Base-by-base conservation (phyloP, 2,888 invertebrate species). In the Sinopyrophorus schimmeli region DNA sequence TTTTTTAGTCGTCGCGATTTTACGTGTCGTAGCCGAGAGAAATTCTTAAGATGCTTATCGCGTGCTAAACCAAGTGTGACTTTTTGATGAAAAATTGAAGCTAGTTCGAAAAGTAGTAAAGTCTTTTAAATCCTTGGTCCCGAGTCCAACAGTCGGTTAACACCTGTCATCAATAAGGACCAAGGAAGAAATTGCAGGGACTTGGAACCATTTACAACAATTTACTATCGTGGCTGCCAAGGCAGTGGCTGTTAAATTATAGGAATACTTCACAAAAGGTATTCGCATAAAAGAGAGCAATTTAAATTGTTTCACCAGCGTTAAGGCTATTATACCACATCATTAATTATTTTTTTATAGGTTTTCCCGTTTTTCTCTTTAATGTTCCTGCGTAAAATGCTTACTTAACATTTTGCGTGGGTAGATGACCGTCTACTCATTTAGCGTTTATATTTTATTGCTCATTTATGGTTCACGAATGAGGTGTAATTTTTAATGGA, bases 141-240 rank as follows among this genome's bases (percentile, higher is more conserved):
- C 35, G 27, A 28, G 37, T 44, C 23, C 44, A 38, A 28, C 28
- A 38, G 39, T 44, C 27, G 15, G 40, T 38, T 50, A 50, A 50
- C 39, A 44, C 50, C 44, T 43, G 43, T 42, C 43, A 50, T 50
- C 50, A 43, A 50, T 50, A 50, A 44, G 34, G 28, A 21, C 40
- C 39, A 7, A 14, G 17, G 35, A 39, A 44, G 34, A 50, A 50
- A 50, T 44, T 50, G 35, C 44, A 32, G 27, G 39, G 39, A 44
- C 43, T 47, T 32, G 27, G 32, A 26, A 40, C 31, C 46, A 49
- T 49, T 49, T 49, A 49, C 49, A 48, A 48, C 38, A 41, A 48
- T 48, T 42, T 42, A 48, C 48, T 42, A 42, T 38, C 27, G 35
- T 28, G 10, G 5, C 34, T 31, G 17, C 30, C 24, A 31, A 18